These are phyloP conservation scores for Epistrophe eligans DNA, from an alignment of 2,888 invertebrate species.

Conservation along the genomic window DNA sequence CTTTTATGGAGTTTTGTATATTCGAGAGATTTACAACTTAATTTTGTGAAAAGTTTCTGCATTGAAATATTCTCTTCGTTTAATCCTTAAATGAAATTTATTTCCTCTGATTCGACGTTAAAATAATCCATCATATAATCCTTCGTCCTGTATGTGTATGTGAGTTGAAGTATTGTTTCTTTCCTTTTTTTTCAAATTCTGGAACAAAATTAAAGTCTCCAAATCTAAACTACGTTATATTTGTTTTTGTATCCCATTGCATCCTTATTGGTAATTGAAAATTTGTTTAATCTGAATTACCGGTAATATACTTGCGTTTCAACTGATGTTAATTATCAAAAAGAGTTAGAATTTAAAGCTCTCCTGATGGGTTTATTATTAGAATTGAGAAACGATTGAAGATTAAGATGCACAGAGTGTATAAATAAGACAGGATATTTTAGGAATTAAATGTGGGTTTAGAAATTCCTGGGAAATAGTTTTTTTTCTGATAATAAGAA, in stretches of 20 bases:
- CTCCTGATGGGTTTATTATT: background rate
- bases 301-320: background rate
- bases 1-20: background rate
- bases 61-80: slow-evolving; percentile 48
- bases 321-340: background rate
- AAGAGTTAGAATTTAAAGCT: background rate
- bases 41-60: slow-evolving; percentile 52
- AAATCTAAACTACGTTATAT: background rate
- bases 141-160: slow-evolving; percentile 1
- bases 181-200: background rate
- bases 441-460: background rate
- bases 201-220: slow-evolving; percentile 15
- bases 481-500: background rate
- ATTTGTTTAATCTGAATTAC: background rate
- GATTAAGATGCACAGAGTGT: background rate
- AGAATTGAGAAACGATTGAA: background rate
- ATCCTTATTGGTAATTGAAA: background rate
- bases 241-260: background rate
- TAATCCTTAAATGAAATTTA: slow-evolving; percentile 65
- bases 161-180: background rate
- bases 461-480: background rate
- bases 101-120: slow-evolving; percentile 57
- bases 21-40: slow-evolving; percentile 59
- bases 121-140: slow-evolving; percentile 63
- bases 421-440: background rate